A percentile compares a stretch with the other conserved stretches of the same genome.
These are phyloP conservation scores for Astatotilapia flaviijosephi DNA, from an alignment of 2,113 vertebrate genomes.

Conservation along the genomic window DNA sequence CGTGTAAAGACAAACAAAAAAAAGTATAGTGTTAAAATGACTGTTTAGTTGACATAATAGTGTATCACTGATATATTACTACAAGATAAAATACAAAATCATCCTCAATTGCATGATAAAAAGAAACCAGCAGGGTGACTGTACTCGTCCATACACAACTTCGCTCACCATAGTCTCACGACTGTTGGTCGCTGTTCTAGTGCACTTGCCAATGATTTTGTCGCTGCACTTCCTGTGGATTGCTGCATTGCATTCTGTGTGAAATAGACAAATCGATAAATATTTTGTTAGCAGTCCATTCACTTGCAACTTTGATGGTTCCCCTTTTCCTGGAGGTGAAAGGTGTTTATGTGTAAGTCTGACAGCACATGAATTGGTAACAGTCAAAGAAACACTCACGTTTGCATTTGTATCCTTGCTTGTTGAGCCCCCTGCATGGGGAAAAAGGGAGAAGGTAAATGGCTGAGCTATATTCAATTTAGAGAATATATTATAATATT, in stretches of 20 bases:
- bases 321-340: not conserved
- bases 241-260: constrained; percentile 95
- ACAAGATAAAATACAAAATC: not conserved
- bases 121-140: not conserved
- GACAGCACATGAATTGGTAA: not conserved
- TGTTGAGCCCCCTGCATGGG: constrained; percentile 87
- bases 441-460: not conserved
- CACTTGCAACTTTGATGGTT: not conserved
- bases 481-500: not conserved
- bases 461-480: not conserved
- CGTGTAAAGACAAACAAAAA: not conserved
- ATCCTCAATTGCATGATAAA: not conserved
- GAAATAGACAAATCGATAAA: not conserved
- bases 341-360: not conserved
- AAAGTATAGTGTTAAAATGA: not conserved
- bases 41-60: not conserved
- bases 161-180: constrained; percentile 88
- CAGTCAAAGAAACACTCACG: constrained; percentile 76
- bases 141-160: not conserved
- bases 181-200: constrained; percentile 91
- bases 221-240: constrained; percentile 98
- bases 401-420: constrained; percentile 96
- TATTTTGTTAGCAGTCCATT: not conserved
- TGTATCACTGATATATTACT: not conserved
- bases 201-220: constrained; percentile 92